Evolutionary conservation across 53 echinoderm and acorn worm species (phyloP).

Genomic region (Zoroaster sp.): DNA sequence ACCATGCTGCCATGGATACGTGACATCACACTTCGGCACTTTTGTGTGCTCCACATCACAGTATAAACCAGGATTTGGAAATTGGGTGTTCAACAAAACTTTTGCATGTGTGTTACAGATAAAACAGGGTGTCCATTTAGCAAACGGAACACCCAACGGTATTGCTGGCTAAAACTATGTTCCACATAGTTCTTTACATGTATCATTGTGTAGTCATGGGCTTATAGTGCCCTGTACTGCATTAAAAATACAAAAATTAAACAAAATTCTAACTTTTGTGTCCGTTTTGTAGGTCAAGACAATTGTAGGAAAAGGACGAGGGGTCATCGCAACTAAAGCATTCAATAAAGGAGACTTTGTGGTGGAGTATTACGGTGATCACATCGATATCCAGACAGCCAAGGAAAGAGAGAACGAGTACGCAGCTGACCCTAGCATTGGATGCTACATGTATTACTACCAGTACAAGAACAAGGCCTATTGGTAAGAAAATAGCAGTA

Average conservation of each 20-base stretch:
- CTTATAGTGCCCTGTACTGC: no score
- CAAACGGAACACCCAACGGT: no score
- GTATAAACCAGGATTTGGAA: no score
- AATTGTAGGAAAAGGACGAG: constrained; percentile 86
- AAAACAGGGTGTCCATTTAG: no score
- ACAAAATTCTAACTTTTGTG: background rate
- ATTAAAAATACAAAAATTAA: background rate
- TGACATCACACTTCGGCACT: no score
- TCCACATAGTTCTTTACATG: no score
- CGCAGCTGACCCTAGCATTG: constrained; percentile 65
- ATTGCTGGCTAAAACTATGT: no score
- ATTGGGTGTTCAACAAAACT: no score
- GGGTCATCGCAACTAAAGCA: constrained; percentile 73
- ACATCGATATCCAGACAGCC: constrained; percentile 66
- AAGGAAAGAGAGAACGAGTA: constrained; percentile 82
- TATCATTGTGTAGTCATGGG: no score
- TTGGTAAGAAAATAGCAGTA: constrained; percentile 61
- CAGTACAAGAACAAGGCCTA: constrained; percentile 82
- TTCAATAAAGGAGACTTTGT: constrained; percentile 93
- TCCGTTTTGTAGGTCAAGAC: constrained; percentile 61
- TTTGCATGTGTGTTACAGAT: no score
- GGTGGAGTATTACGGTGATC: constrained; percentile 90
- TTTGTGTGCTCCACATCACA: no score
- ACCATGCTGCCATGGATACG: no score
- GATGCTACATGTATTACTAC: constrained; percentile 99